Evolutionary conservation across 2,113 vertebrate genomes (phyloP), one percentile per base, ranked within the genome.

Genomic region (Rhegmatorhina hoffmannsi): DNA sequence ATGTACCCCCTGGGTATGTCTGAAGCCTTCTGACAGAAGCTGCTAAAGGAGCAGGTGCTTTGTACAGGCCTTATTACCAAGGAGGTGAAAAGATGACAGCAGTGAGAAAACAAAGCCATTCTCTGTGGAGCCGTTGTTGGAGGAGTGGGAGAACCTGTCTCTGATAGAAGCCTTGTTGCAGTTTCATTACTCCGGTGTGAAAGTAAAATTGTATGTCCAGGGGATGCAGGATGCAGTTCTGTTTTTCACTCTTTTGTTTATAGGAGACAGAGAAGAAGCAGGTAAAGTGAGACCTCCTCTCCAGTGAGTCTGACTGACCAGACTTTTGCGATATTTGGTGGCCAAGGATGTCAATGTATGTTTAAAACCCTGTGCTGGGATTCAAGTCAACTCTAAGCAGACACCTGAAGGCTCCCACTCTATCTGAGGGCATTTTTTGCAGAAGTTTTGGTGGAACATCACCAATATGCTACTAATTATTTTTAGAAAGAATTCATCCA

Each of bases 41-140:
- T 83, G 70, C 74, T 72, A 4, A n/a, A 79, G 73, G 55, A 96
- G 88, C 84, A 86, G 86, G 70, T 91, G 84, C 12, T 92, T 87
- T 81, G 17, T 25, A 25, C 62, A 88, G 78, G 69, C 59, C 56
- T 73, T 59, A 21, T 75, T 88, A 36, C 21, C 59, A 79, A 76
- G 64, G 66, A 85, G 80, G 52, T 90, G 89, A 86, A 84, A 77
- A 86, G 75, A 78, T 79, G 47, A 89, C 74, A 95, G 74, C 74
- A 85, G 70, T 75, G 70, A 86, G 49, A 82, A 92, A 92, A 91
- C 25, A 23, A 81, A 95, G 28, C 62, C 34, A 10, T 53, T 89
- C 76, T 70, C 82, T 62, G 36, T 2, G 17, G 73, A 46, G 29
- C 8, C 15, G 12, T 56, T 84, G 86, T 75, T 60, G 77, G 38